Conservation (phyloP, 35 echinoderm and acorn worm genomes). For the Hemicentrotus pulcherrimus region DNA sequence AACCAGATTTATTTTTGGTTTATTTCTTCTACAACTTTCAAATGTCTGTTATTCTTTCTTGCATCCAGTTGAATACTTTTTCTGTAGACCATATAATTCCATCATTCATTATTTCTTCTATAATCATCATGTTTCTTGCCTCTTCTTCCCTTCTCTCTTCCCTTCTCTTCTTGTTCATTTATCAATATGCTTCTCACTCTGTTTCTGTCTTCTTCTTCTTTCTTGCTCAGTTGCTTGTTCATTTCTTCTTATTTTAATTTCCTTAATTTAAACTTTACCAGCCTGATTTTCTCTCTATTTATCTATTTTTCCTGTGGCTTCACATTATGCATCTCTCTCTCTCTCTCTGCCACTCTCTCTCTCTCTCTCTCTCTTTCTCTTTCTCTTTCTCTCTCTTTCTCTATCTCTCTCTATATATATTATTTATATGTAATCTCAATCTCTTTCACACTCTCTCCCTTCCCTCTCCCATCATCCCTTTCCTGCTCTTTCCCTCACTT, state of each 20-base stretch:
- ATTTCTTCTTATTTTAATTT: neutral
- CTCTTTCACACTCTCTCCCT: neutral
- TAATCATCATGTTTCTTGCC: neutral
- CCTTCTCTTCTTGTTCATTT: neutral
- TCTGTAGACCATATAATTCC: neutral
- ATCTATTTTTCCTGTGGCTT: neutral
- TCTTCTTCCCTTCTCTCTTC: neutral
- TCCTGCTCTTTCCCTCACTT: too few species aligned
- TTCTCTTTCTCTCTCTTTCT: neutral
- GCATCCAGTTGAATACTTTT: neutral
- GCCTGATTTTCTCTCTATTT: neutral
- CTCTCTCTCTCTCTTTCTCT: conserved; percentile 4
- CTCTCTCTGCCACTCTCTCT: neutral
- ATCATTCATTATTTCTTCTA: neutral
- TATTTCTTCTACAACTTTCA: neutral
- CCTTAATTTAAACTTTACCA: neutral
- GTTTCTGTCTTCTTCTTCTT: neutral
- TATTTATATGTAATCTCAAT: too few species aligned
- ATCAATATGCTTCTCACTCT: neutral
- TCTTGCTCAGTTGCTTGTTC: neutral
- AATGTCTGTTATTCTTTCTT: neutral
- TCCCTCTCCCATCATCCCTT: too few species aligned
- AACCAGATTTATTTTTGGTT: conserved; percentile 1
- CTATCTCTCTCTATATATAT: neutral
- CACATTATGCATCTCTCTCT: neutral